Evolutionary conservation across 2,888 invertebrate genomes (phyloP).

Genomic region (Trichogramma dendrolimi): DNA sequence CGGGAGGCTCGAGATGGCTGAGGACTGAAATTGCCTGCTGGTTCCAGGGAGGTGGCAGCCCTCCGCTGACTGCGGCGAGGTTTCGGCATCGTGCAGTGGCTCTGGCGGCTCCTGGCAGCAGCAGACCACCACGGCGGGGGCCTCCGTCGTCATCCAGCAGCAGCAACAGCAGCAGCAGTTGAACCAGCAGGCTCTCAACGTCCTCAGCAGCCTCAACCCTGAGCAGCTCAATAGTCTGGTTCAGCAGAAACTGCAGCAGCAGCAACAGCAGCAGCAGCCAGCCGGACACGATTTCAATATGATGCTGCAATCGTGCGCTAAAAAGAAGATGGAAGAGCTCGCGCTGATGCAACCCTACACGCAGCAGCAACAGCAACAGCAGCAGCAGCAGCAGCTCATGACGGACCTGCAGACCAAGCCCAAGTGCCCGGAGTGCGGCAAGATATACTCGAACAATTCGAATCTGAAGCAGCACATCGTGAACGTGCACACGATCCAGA

Average conservation of each 20-base stretch:
- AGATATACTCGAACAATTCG: slow-evolving; percentile 66
- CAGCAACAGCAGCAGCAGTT: slow-evolving; percentile 38
- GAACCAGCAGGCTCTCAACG: slow-evolving; percentile 41
- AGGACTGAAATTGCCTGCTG: slow-evolving; percentile 54
- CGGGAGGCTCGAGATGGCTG: slow-evolving; percentile 47
- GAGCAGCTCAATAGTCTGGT: slow-evolving; percentile 46
- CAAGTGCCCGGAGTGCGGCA: slow-evolving; percentile 65
- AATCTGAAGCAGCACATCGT: slow-evolving; percentile 68
- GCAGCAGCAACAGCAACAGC: slow-evolving; percentile 26
- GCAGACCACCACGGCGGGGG: slow-evolving; percentile 37
- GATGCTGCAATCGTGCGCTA: slow-evolving; percentile 47
- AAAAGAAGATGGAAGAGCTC: slow-evolving; percentile 46
- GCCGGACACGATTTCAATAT: slow-evolving; percentile 32
- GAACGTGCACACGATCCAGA: slow-evolving; percentile 64
- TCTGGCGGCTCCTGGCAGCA: slow-evolving; percentile 48
- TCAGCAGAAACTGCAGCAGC: slow-evolving; percentile 47
- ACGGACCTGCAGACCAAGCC: slow-evolving; percentile 52
- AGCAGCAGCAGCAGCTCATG: slow-evolving; percentile 30
- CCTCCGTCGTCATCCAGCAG: slow-evolving; percentile 38
- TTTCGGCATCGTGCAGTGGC: slow-evolving; percentile 44
- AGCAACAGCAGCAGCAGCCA: slow-evolving; percentile 37
- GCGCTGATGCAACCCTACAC: slow-evolving; percentile 39
- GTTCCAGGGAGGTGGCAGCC: slow-evolving; percentile 54
- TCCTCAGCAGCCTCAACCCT: slow-evolving; percentile 39
- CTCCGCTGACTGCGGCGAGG: slow-evolving; percentile 46